A percentile compares a stretch with the other conserved stretches of the same genome.
Evolutionary conservation across 2,888 invertebrate genomes (phyloP).

Genomic region (Teleiodes luculella): DNA sequence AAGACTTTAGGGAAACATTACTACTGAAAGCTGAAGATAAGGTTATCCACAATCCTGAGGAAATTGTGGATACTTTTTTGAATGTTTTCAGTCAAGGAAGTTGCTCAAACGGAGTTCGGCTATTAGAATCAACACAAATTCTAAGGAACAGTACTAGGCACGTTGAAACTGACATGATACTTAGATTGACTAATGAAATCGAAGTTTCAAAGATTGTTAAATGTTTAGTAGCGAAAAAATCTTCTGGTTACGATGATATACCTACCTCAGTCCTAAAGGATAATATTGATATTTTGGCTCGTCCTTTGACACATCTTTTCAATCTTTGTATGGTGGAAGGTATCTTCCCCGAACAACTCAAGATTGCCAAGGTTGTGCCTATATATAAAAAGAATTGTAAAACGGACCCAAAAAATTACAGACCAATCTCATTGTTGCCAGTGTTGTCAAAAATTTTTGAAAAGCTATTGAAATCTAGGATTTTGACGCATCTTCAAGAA

Average conservation of each 20-base stretch:
- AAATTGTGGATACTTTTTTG: background rate
- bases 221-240: background rate
- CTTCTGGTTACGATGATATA: background rate
- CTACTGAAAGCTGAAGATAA: background rate
- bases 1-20: background rate
- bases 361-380: conserved; percentile 5
- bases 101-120: background rate
- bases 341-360: conserved; percentile 3
- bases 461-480: background rate
- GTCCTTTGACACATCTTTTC: background rate
- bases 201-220: background rate
- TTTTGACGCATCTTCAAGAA: background rate
- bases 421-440: background rate
- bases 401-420: conserved; percentile 5
- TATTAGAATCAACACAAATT: background rate
- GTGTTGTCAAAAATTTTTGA: conserved; percentile 2
- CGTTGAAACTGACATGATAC: background rate
- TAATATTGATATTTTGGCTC: background rate
- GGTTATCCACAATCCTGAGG: background rate
- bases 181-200: background rate
- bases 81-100: no score
- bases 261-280: background rate
- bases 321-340: background rate
- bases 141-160: background rate
- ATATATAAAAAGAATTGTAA: conserved; percentile 1